Evolutionary conservation across 2,888 invertebrate genomes (phyloP).

Genomic region (Andrena flavipes): DNA sequence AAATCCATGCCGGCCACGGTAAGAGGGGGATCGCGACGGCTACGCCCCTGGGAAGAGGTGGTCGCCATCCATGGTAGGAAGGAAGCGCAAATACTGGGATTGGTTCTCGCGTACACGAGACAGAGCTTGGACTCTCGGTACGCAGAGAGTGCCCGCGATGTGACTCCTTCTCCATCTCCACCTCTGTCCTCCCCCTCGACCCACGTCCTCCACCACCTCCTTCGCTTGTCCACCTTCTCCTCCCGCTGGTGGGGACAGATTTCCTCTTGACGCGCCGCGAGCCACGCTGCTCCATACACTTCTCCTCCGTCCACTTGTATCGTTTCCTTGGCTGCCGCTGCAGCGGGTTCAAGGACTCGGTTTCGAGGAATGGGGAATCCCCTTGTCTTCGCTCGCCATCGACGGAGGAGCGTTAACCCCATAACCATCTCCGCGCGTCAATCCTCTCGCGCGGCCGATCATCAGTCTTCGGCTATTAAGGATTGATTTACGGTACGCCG

Average conservation of each 20-base stretch:
- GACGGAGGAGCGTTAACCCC: slow-evolving; percentile 69
- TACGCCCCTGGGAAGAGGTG: slow-evolving; percentile 83
- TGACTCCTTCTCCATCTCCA: slow-evolving; percentile 72
- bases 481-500: slow-evolving; percentile 12
- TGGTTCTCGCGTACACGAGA: slow-evolving; percentile 81
- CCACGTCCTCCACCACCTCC: slow-evolving; percentile 47
- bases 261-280: slow-evolving; percentile 76
- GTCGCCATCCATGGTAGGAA: slow-evolving; percentile 82
- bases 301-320: slow-evolving; percentile 68
- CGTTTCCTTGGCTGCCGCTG: slow-evolving; percentile 59
- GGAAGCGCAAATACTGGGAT: slow-evolving; percentile 83
- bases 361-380: slow-evolving; percentile 37
- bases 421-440: slow-evolving; percentile 58
- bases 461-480: slow-evolving; percentile 39
- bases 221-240: slow-evolving; percentile 60
- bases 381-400: slow-evolving; percentile 19
- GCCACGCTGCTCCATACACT: slow-evolving; percentile 74
- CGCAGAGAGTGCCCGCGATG: slow-evolving; percentile 75
- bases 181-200: slow-evolving; percentile 59
- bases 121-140: slow-evolving; percentile 76
- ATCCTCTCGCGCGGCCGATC: slow-evolving; percentile 52
- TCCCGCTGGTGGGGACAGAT: slow-evolving; percentile 77
- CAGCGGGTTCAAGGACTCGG: slow-evolving; percentile 55
- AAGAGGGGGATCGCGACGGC: slow-evolving; percentile 72
- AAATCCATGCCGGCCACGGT: slow-evolving; percentile 74